Percentiles rank a stretch among this genome's conserved stretches.
phyloP scores from a whole-genome alignment of 2,797 vertebrate genomes.

The Sylvilagus floridanus region DNA sequence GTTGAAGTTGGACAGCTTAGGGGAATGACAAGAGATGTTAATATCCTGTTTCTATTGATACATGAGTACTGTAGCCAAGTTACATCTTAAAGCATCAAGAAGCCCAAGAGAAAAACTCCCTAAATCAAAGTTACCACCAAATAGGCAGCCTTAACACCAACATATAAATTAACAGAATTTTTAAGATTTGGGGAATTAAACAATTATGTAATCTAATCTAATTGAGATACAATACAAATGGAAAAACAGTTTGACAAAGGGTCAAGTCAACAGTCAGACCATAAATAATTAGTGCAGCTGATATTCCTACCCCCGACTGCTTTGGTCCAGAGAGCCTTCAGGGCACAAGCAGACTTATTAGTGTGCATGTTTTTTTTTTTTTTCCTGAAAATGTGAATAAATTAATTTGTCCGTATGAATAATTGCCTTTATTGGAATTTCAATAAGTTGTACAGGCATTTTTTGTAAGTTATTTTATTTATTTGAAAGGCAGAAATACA shows the following conservation, averaged over 20 bases:
- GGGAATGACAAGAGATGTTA: neutral
- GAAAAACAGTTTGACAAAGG: neutral
- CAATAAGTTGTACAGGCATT: neutral
- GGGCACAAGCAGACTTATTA: neutral
- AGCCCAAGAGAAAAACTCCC: neutral
- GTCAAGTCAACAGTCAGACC: neutral
- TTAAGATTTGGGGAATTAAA: neutral
- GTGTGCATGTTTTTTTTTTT: neutral
- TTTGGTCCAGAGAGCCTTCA: neutral
- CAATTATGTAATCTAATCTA: neutral
- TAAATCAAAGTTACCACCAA: neutral
- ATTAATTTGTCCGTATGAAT: neutral
- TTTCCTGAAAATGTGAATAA: neutral
- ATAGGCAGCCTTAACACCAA: neutral
- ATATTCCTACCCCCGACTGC: too few relatives aligned
- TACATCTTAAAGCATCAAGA: neutral
- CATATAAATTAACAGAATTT: neutral
- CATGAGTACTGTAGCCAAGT: neutral
- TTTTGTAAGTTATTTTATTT: too few relatives aligned
- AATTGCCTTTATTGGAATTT: neutral
- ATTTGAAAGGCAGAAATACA: too few relatives aligned
- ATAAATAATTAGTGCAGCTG: neutral
- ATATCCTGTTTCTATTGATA: neutral
- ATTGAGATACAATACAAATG: neutral
- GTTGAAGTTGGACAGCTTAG: neutral